Conservation (phyloP, 2,797 vertebrate species). For the Euthynnus affinis region DNA sequence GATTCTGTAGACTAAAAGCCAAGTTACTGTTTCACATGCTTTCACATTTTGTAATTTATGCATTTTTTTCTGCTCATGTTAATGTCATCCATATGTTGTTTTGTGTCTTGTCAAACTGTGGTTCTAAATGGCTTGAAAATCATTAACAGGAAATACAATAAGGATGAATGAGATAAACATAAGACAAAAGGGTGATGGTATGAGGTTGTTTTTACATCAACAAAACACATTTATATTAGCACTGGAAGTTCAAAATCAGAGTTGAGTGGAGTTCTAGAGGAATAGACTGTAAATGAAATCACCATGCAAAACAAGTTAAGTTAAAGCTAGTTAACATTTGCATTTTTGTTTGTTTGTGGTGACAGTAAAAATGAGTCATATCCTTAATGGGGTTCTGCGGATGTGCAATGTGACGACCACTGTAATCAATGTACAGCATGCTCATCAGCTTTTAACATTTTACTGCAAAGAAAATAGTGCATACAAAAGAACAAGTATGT, state of each 20-base stretch:
- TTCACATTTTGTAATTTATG: background rate
- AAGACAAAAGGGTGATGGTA: background rate
- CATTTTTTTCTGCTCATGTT: background rate
- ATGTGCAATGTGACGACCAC: background rate
- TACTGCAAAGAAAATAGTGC: background rate
- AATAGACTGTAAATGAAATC: background rate
- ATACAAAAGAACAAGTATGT: background rate
- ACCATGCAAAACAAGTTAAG: constrained; percentile 19
- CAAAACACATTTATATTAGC: background rate
- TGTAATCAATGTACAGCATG: background rate
- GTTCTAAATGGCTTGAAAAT: constrained; percentile 13
- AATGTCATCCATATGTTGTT: background rate
- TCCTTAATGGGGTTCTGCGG: background rate
- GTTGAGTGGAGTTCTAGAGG: background rate
- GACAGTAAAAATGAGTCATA: background rate
- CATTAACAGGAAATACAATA: constrained; percentile 35
- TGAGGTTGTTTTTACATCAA: background rate
- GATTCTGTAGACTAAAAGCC: background rate
- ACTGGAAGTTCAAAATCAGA: background rate
- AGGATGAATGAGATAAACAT: constrained; percentile 12
- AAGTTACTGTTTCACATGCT: background rate
- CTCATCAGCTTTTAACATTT: background rate
- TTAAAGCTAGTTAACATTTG: constrained; percentile 7
- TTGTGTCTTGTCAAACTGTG: background rate
- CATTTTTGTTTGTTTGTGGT: background rate